Conservation (phyloP, 2,113 vertebrate genomes). For the Oreotrochilus melanogaster region DNA sequence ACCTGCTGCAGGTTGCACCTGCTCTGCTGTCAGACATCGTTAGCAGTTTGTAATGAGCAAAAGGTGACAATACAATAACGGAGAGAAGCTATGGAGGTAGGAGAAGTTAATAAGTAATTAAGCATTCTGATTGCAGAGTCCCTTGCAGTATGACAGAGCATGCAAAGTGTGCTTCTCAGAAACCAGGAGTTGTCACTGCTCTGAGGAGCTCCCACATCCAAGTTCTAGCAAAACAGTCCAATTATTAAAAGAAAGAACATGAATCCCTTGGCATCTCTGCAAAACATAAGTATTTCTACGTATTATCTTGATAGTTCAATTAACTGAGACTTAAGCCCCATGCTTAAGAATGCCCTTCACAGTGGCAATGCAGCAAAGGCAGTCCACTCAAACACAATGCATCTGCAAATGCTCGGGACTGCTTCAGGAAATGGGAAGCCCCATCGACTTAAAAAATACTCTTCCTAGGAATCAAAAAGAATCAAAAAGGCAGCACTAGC, state of each 20-base stretch:
- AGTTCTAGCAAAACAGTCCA: not conserved
- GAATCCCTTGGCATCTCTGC: not conserved
- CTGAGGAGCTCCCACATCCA: not conserved
- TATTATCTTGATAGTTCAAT: not conserved
- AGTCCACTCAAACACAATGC: rapidly evolving
- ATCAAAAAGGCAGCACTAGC: not conserved
- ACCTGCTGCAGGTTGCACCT: not conserved
- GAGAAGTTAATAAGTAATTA: not conserved
- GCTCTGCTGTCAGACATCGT: not conserved
- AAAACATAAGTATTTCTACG: not conserved
- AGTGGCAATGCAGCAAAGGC: not conserved
- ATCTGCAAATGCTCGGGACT: not conserved
- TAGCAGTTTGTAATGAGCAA: not conserved
- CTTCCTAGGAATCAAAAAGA: not conserved
- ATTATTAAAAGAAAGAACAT: not conserved
- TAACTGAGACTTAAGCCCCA: not conserved
- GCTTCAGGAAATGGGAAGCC: not conserved
- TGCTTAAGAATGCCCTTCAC: not conserved
- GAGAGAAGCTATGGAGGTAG: not conserved
- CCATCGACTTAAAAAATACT: not conserved
- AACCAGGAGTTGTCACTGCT: not conserved
- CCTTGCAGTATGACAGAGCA: not conserved
- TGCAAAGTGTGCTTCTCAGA: not conserved
- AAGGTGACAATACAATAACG: not conserved
- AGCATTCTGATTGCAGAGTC: not conserved